Evolutionary conservation across 2,797 vertebrate genomes (phyloP).

Genomic region (Sphenopsis melanotis): DNA sequence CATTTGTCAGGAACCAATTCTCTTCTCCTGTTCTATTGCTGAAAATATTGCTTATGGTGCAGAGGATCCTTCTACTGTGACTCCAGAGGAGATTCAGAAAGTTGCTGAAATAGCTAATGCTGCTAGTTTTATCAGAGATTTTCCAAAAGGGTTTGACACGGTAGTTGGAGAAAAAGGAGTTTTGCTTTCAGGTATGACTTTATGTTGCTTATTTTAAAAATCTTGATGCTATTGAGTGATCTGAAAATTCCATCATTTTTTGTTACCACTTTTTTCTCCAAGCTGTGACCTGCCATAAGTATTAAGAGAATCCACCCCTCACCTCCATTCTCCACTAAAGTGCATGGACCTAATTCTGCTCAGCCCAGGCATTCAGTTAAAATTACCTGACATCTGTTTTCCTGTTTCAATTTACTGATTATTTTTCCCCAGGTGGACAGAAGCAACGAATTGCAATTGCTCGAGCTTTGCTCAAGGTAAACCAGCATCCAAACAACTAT

Average conservation of each 20-base stretch:
- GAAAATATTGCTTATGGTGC: constrained; percentile 97
- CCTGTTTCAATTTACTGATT: not conserved
- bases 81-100: constrained; percentile 80
- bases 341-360: not conserved
- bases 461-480: constrained; percentile 93
- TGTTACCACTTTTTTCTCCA: not conserved
- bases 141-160: constrained; percentile 89
- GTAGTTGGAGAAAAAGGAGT: constrained; percentile 95
- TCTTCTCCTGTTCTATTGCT: constrained; percentile 93
- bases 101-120: constrained; percentile 90
- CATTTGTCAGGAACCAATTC: constrained; percentile 85
- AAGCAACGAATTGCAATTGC: constrained; percentile 98
- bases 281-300: not conserved
- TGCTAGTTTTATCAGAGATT: constrained; percentile 83
- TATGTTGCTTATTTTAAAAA: not conserved
- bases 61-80: constrained; percentile 78
- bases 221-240: not conserved
- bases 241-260: not conserved
- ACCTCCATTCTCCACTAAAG: not conserved
- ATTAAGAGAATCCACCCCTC: not conserved
- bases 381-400: not conserved
- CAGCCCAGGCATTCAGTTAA: not conserved
- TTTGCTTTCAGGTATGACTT: constrained; percentile 87
- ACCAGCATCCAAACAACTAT: not conserved
- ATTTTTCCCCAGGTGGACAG: constrained; percentile 86